phyloP scores from a whole-genome alignment of 2,113 vertebrate species.

The Elephantulus edwardii region DNA sequence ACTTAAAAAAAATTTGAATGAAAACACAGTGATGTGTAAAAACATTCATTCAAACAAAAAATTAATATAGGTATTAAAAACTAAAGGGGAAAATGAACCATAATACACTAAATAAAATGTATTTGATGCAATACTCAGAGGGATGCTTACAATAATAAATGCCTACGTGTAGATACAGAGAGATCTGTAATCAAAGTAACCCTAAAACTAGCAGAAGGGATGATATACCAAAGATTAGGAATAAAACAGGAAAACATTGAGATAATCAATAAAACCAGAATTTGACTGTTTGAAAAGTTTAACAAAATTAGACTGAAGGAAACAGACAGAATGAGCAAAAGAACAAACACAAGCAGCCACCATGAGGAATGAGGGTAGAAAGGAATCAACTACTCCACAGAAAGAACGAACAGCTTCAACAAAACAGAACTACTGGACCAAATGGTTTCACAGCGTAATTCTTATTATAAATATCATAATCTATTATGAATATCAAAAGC shows the following conservation, averaged over 20 bases:
- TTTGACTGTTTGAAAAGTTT: not conserved
- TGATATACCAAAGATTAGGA: not conserved
- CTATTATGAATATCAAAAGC: too few species aligned
- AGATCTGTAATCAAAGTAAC: not conserved
- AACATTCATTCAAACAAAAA: too few species aligned
- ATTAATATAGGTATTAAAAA: too few species aligned
- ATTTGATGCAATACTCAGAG: not conserved
- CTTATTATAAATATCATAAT: too few species aligned
- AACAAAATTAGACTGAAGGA: not conserved
- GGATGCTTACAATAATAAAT: not conserved
- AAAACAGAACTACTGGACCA: too few species aligned
- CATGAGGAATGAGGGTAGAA: not conserved
- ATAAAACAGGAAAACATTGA: not conserved
- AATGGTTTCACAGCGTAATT: too few species aligned
- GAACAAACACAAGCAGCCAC: not conserved
- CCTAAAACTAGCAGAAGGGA: not conserved
- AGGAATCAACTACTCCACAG: not conserved
- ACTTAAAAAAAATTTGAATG: too few species aligned
- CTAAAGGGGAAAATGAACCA: too few species aligned
- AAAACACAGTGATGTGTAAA: too few species aligned
- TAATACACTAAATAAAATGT: too few species aligned
- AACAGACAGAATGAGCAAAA: not conserved
- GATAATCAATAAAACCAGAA: not conserved
- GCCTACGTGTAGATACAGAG: not conserved
- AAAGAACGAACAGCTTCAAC: not conserved